These are phyloP conservation scores for Bombyx mori DNA, from an alignment of 1,140 invertebrate species.

Conservation along the genomic window DNA sequence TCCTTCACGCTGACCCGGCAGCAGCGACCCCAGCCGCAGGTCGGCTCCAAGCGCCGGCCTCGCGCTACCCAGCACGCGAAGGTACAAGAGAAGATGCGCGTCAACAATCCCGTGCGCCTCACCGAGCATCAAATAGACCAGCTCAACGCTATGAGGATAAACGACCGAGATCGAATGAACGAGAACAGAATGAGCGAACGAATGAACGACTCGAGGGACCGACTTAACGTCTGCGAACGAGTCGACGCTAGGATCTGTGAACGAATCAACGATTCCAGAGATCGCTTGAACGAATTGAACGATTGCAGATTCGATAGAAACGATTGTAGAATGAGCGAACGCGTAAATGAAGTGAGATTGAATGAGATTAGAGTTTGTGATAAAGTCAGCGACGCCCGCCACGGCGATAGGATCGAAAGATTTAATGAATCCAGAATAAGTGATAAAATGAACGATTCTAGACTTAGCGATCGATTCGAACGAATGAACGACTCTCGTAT, in stretches of 20 bases:
- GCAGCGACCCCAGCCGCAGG: constrained; percentile 53
- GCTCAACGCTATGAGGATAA: constrained; percentile 26
- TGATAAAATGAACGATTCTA: constrained; percentile 23
- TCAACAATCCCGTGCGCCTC: constrained; percentile 38
- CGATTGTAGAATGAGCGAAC: constrained; percentile 19
- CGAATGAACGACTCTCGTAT: constrained; percentile 21
- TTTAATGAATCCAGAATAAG: constrained; percentile 24
- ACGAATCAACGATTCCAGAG: constrained; percentile 11
- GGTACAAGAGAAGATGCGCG: constrained; percentile 39
- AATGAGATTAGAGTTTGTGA: constrained; percentile 16
- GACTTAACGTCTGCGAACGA: constrained; percentile 11
- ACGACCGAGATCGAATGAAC: constrained; percentile 21
- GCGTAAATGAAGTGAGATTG: constrained; percentile 19
- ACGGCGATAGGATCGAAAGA: constrained; percentile 10
- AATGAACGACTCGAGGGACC: constrained; percentile 18
- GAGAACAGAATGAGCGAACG: constrained; percentile 25
- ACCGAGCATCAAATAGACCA: constrained; percentile 57
- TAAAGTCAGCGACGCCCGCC: constrained; percentile 22
- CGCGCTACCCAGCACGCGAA: constrained; percentile 36
- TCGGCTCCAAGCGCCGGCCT: constrained; percentile 50
- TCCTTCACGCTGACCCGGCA: constrained; percentile 54
- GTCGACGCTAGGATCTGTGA: constrained; percentile 19
- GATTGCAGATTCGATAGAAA: constrained; percentile 20
- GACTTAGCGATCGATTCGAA: constrained; percentile 21
- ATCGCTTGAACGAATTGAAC: constrained; percentile 25